These are phyloP conservation scores for Pseudochromis fuscus DNA, from an alignment of 2,797 vertebrate species.

Conservation along the genomic window DNA sequence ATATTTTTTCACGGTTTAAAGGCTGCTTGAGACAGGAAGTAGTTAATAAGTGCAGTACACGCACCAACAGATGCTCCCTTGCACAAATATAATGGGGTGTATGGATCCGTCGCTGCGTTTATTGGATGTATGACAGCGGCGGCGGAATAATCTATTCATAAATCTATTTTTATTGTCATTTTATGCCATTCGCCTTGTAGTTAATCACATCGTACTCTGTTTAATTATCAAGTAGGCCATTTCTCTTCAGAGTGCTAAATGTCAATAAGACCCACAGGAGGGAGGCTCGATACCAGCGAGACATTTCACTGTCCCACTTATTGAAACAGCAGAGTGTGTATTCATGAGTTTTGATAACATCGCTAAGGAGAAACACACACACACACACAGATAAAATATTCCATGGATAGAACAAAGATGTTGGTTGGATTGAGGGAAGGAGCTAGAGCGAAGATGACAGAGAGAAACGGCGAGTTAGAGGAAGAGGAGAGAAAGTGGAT, in stretches of 20 bases:
- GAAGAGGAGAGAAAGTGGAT: conserved; percentile 61
- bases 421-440: conserved; percentile 41
- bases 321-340: conserved; percentile 44
- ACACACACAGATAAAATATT: conserved; percentile 16
- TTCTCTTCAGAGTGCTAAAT: conserved; percentile 65
- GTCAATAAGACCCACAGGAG: conserved; percentile 74
- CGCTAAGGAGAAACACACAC: conserved; percentile 22
- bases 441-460: conserved; percentile 51
- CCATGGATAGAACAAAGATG: conserved; percentile 66
- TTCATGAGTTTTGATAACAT: conserved; percentile 66
- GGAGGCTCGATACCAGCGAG: conserved; percentile 39
- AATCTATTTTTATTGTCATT: conserved; percentile 62
- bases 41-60: conserved; percentile 8
- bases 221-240: conserved; percentile 69
- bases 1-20: conserved; percentile 13
- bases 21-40: conserved; percentile 11
- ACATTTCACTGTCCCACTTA: conserved; percentile 64
- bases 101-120: conserved; percentile 15
- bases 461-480: conserved; percentile 44
- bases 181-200: conserved; percentile 40
- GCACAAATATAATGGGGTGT: conserved; percentile 14
- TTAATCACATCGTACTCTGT: conserved; percentile 60
- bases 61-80: conserved; percentile 39
- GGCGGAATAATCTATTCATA: conserved; percentile 36
- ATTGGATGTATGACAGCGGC: conserved; percentile 11